phyloP scores from a whole-genome alignment of 2,888 invertebrate species.

The Mesorhabditis spiculigera region DNA sequence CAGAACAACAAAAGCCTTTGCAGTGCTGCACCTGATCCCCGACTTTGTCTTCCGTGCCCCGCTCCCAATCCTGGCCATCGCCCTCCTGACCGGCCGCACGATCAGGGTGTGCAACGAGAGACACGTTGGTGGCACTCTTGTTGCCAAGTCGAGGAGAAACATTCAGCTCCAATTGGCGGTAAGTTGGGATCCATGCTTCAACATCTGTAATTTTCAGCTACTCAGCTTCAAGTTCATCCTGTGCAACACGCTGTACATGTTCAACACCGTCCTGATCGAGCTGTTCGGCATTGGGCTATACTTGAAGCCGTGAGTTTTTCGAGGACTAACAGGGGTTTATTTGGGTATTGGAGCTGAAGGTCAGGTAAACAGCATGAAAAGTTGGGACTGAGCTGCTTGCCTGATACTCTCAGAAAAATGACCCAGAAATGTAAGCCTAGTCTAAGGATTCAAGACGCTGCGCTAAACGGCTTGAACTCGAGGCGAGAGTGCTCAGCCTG shows the following conservation, averaged over 20 bases:
- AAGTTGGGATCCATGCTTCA: slow-evolving; percentile 6
- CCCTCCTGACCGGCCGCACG: slow-evolving; percentile 49
- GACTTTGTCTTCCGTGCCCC: slow-evolving; percentile 56
- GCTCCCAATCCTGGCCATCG: slow-evolving; percentile 50
- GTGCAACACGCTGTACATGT: slow-evolving; percentile 56
- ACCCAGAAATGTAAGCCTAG: too few relatives aligned
- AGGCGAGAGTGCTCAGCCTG: too few relatives aligned
- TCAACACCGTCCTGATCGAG: slow-evolving; percentile 55
- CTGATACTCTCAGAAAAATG: too few relatives aligned
- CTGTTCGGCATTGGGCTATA: slow-evolving; percentile 43
- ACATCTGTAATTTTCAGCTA: slow-evolving; percentile 30
- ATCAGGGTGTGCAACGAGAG: slow-evolving; percentile 43
- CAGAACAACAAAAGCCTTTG: slow-evolving; percentile 15
- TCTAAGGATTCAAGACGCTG: too few relatives aligned
- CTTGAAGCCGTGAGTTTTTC: neutral
- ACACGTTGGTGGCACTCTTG: slow-evolving; percentile 27
- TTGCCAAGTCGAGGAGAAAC: slow-evolving; percentile 20
- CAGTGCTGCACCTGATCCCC: slow-evolving; percentile 54
- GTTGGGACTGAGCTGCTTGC: too few relatives aligned
- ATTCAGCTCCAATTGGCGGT: slow-evolving; percentile 43
- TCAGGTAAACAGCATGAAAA: too few relatives aligned
- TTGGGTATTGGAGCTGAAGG: too few relatives aligned
- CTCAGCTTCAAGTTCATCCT: slow-evolving; percentile 55
- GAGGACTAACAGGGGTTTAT: neutral
- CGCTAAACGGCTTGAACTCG: too few relatives aligned